Base-by-base conservation (phyloP, 2,113 vertebrate species). In the Pseudorasbora parva region DNA sequence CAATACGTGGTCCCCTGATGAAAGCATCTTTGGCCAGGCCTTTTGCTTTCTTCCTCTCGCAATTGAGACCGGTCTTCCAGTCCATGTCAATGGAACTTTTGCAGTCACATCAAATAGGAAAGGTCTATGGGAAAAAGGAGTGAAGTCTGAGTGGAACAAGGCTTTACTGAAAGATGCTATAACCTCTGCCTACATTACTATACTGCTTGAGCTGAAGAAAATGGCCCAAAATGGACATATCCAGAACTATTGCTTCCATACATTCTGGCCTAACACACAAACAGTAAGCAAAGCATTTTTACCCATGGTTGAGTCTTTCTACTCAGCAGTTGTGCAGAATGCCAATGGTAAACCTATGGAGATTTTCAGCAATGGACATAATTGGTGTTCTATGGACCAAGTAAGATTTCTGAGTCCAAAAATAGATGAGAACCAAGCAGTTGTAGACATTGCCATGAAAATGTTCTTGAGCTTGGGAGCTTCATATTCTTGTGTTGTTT, bases 31-130 rank as follows among this genome's bases (percentile, higher is more conserved):
- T 74, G 95, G 96, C 3, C 92, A 92, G 49, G 92, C 94, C 49
- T 97, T 97, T 91, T 96, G 95, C 86, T 96, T 94, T 83, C 93
- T 97, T 71, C 95, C 96, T 76, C 94, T 96, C 73, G 92, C 94
- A 0, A 87, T 97, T 84, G 14, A 88, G 21, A 95, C 94, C 1
- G 95, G 96, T 49, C 93, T 97, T 45, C 95, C 95, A 69, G 72
- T 97, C 77, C 94, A 96, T 3, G 80, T 97, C 59, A 96, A 96
- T 60, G 96, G 94, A 45, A 88, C 93, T 57, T 97, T 97, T 90
- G 93, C 95, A 57, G 92, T 96, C 64, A 95, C 95, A 17, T 95
- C 95, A 78, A 97, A 96, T 88, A 89, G 95, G 9, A 97, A 96
- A 91, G 91, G 91, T 69, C 88, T 97, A 8, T 96, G 96, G 95